Evolutionary conservation across 1,140 invertebrate genomes (phyloP).

Genomic region (Drosophila sucinea): DNA sequence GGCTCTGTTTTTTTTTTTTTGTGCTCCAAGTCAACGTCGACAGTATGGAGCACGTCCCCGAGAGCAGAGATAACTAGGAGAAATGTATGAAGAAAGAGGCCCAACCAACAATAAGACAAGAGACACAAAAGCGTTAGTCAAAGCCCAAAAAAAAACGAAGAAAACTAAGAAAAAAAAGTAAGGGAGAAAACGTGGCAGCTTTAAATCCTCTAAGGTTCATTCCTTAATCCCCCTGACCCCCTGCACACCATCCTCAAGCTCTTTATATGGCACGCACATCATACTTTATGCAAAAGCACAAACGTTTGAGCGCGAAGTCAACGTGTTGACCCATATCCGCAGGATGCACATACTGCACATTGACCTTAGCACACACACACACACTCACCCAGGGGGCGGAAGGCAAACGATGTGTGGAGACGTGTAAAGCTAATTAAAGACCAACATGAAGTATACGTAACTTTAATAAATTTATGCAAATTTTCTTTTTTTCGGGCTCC

Average conservation of each 20-base stretch:
- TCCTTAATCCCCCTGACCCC: conserved; percentile 43
- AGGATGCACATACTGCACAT: conserved; percentile 51
- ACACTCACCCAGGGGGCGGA: neutral
- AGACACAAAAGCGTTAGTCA: conserved; percentile 1
- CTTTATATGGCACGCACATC: conserved; percentile 54
- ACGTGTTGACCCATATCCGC: conserved; percentile 56
- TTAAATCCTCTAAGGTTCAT: conserved; percentile 43
- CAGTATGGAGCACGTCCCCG: conserved; percentile 63
- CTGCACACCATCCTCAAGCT: conserved; percentile 33
- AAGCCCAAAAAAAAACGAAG: conserved; percentile 24
- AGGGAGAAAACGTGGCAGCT: conserved; percentile 44
- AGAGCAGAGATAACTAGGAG: conserved; percentile 32
- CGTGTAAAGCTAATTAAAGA: conserved; percentile 58
- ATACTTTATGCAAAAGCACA: conserved; percentile 55
- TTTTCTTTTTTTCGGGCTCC: conserved; percentile 20
- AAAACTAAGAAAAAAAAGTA: conserved; percentile 18
- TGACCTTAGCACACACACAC: conserved; percentile 45
- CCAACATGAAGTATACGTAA: conserved; percentile 21
- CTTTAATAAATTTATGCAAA: conserved; percentile 8
- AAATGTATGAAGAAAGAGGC: conserved; percentile 16
- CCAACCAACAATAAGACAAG: conserved; percentile 2
- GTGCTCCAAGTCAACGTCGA: conserved; percentile 48
- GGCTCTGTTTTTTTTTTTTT: conserved; percentile 31
- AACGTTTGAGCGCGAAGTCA: conserved; percentile 15
- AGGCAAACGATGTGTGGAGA: neutral